These are phyloP conservation scores for Mayetiola destructor DNA, from an alignment of 2,888 invertebrate species.

Conservation along the genomic window DNA sequence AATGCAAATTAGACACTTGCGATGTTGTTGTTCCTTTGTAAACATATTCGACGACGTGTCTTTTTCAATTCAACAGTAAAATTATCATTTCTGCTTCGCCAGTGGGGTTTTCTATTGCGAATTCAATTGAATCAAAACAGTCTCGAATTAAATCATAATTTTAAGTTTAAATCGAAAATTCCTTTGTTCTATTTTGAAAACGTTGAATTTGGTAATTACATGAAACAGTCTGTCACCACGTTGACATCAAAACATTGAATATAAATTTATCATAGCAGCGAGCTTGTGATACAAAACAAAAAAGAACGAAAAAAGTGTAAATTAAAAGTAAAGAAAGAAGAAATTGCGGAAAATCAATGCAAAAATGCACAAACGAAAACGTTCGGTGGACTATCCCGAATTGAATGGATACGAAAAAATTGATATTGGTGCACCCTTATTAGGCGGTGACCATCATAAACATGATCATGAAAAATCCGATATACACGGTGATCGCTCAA, in stretches of 20 bases:
- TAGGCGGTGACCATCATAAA: conserved; percentile 16
- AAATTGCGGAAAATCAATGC: background rate
- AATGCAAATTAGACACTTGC: no score
- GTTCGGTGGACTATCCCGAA: background rate
- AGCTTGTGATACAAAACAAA: no score
- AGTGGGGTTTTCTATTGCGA: no score
- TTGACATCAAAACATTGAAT: no score
- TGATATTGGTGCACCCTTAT: background rate
- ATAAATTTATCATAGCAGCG: no score
- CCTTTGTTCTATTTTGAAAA: no score
- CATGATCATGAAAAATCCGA: conserved; percentile 31
- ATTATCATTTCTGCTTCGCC: background rate
- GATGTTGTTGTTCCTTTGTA: conserved; percentile 1
- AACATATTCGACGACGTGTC: conserved; percentile 9
- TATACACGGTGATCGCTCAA: conserved; percentile 59
- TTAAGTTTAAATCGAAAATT: no score
- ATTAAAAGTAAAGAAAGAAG: background rate
- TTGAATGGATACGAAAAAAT: conserved; percentile 7
- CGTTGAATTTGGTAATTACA: no score
- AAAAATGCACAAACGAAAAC: conserved; percentile 1
- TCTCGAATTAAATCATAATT: no score
- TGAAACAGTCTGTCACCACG: no score
- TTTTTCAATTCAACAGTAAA: background rate
- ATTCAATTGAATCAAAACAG: background rate
- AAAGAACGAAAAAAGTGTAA: no score